Conservation (phyloP, 2,888 invertebrate genomes). For the Acleris laterana region DNA sequence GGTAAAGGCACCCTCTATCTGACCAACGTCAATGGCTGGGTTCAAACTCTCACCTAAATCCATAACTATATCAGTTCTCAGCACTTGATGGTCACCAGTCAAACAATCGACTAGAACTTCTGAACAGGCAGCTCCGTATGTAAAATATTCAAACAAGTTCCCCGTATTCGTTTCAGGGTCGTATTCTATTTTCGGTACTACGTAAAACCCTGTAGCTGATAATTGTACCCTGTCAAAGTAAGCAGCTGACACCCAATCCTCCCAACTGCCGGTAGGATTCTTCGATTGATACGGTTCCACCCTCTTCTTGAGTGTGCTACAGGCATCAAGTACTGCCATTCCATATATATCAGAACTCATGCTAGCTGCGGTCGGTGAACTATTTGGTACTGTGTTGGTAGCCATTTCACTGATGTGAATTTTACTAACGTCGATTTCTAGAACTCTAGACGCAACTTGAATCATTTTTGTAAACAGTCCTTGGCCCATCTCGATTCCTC, state of each 20-base stretch:
- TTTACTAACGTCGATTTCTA: conserved; percentile 85
- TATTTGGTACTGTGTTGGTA: conserved; percentile 93
- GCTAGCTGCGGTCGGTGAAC: conserved; percentile 91
- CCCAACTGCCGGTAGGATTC: conserved; percentile 90
- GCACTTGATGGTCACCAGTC: conserved; percentile 93
- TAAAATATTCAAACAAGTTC: conserved; percentile 89
- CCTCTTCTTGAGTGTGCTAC: conserved; percentile 86
- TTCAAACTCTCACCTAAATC: conserved; percentile 95
- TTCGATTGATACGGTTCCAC: conserved; percentile 86
- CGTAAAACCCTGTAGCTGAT: conserved; percentile 90
- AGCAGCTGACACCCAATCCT: conserved; percentile 90
- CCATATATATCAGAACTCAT: conserved; percentile 92
- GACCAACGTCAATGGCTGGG: conserved; percentile 95
- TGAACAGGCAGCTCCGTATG: conserved; percentile 91
- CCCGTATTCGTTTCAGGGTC: conserved; percentile 86
- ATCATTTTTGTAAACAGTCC: conserved; percentile 95
- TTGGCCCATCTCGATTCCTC: conserved; percentile 96
- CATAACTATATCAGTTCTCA: conserved; percentile 94
- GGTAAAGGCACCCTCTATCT: conserved; percentile 94
- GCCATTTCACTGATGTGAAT: conserved; percentile 90
- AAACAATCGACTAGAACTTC: conserved; percentile 95
- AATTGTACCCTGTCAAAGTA: conserved; percentile 88
- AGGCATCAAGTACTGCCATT: conserved; percentile 91
- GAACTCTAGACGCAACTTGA: conserved; percentile 89
- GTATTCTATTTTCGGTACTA: conserved; percentile 87